A percentile compares a stretch with the other conserved stretches of the same genome.
These are phyloP conservation scores for Trematocara caparti DNA, from an alignment of 2,797 vertebrate species.

Conservation along the genomic window DNA sequence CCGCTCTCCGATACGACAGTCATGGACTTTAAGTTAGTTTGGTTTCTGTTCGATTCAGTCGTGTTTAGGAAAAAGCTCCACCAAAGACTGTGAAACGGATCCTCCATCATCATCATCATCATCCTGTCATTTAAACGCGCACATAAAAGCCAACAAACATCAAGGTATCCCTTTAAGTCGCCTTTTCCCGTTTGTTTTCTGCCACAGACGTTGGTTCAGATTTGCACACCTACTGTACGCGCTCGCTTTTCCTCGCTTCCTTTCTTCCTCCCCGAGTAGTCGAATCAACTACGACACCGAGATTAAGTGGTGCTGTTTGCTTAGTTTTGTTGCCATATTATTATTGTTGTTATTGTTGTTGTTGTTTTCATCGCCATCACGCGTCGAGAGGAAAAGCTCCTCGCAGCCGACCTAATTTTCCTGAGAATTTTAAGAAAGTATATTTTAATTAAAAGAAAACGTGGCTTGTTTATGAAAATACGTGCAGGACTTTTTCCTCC, in stretches of 20 bases:
- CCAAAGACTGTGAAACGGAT: not conserved
- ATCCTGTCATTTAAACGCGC: not conserved
- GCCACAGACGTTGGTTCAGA: conserved; percentile 26
- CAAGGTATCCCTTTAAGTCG: conserved; percentile 49
- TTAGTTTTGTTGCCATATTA: conserved; percentile 10
- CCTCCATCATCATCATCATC: not conserved
- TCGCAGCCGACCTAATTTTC: not conserved
- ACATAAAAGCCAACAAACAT: not conserved
- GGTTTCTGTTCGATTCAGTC: not conserved
- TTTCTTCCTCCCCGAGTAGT: conserved; percentile 4
- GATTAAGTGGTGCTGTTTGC: conserved; percentile 50
- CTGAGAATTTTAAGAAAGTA: conserved; percentile 4
- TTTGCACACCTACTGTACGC: conserved; percentile 66
- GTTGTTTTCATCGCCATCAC: conserved; percentile 7
- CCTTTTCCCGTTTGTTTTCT: conserved; percentile 18
- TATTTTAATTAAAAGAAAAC: not conserved
- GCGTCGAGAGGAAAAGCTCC: not conserved
- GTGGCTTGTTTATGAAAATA: conserved; percentile 6
- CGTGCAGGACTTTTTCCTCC: not conserved
- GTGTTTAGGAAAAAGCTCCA: not conserved
- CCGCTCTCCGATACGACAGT: not conserved
- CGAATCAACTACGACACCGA: conserved; percentile 18
- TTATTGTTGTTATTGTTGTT: not conserved
- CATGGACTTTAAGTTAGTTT: rapidly evolving
- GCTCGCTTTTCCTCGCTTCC: conserved; percentile 18